Conservation (phyloP, 2,797 vertebrate genomes). For the Acropternis orthonyx region DNA sequence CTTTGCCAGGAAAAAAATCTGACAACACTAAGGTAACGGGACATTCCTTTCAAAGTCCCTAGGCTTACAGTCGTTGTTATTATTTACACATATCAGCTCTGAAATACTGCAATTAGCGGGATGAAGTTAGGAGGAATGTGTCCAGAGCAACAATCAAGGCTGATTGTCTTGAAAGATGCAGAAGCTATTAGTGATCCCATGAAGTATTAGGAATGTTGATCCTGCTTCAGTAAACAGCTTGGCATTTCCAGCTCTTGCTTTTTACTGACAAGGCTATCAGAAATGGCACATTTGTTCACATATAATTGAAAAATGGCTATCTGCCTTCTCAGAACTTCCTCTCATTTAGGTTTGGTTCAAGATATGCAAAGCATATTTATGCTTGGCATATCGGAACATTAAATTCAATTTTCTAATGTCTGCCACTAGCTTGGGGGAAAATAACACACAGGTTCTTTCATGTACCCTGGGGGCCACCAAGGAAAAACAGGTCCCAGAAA, state of each 20-base stretch:
- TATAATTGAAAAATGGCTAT: slow-evolving; percentile 72
- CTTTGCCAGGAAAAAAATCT: slow-evolving; percentile 43
- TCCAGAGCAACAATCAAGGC: slow-evolving; percentile 52
- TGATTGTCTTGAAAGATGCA: slow-evolving; percentile 16
- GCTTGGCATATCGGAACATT: slow-evolving; percentile 42
- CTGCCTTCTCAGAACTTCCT: slow-evolving; percentile 59
- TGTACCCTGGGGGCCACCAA: background rate
- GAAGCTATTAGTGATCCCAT: slow-evolving; percentile 29
- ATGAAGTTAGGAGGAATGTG: slow-evolving; percentile 43
- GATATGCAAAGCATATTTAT: slow-evolving; percentile 65
- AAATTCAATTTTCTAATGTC: slow-evolving; percentile 53
- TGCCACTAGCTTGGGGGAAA: slow-evolving; percentile 5
- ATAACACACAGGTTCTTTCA: slow-evolving; percentile 26
- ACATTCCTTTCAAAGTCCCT: background rate
- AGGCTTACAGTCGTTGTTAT: background rate
- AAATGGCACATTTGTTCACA: slow-evolving; percentile 60
- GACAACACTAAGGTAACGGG: slow-evolving; percentile 22
- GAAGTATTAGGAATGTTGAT: slow-evolving; percentile 53
- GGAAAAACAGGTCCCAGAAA: slow-evolving; percentile 36
- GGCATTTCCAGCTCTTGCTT: slow-evolving; percentile 54
- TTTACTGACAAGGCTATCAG: slow-evolving; percentile 61
- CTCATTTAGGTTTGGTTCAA: slow-evolving; percentile 59
- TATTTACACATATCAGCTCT: slow-evolving; percentile 49
- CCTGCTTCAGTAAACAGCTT: slow-evolving; percentile 24
- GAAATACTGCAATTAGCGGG: slow-evolving; percentile 50